These are phyloP conservation scores for Helicolenus hilgendorfi DNA, from an alignment of 2,797 vertebrate species.

Conservation along the genomic window DNA sequence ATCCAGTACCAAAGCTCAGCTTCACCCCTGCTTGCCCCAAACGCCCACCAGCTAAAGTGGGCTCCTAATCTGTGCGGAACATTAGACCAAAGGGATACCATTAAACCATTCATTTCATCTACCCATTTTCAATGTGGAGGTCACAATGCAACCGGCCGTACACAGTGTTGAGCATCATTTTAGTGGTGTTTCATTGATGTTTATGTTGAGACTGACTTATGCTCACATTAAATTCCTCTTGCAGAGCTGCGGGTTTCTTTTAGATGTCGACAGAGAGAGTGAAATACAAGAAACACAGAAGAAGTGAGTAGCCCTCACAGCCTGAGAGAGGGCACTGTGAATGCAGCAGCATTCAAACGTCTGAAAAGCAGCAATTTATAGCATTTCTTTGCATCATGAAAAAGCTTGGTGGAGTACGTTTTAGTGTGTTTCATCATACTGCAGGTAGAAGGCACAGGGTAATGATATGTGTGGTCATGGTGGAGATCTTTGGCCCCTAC, in stretches of 20 bases:
- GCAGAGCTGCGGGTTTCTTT: not conserved
- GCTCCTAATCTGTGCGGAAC: slow-evolving; percentile 7
- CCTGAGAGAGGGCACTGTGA: not conserved
- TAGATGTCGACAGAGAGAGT: not conserved
- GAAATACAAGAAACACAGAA: not conserved
- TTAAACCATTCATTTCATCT: not conserved
- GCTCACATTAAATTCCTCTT: not conserved
- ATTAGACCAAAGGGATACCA: not conserved
- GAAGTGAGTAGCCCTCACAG: not conserved
- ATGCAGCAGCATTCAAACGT: not conserved
- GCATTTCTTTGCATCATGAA: not conserved
- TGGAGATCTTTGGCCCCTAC: slow-evolving; percentile 10
- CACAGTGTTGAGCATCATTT: not conserved
- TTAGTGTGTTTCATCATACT: not conserved
- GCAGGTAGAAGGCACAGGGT: not conserved
- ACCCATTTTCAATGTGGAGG: not conserved
- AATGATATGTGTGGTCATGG: not conserved
- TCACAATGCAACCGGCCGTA: not conserved
- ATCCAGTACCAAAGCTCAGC: slow-evolving; percentile 13
- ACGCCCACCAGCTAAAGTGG: not conserved
- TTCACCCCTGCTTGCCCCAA: slow-evolving; percentile 1
- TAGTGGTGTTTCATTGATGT: not conserved
- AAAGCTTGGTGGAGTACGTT: not conserved
- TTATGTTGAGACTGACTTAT: not conserved
- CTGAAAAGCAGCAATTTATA: not conserved